Percentiles rank a stretch among this genome's conserved stretches.
Conservation (phyloP, 1,140 invertebrate genomes). For the Pollicipes pollicipes region DNA sequence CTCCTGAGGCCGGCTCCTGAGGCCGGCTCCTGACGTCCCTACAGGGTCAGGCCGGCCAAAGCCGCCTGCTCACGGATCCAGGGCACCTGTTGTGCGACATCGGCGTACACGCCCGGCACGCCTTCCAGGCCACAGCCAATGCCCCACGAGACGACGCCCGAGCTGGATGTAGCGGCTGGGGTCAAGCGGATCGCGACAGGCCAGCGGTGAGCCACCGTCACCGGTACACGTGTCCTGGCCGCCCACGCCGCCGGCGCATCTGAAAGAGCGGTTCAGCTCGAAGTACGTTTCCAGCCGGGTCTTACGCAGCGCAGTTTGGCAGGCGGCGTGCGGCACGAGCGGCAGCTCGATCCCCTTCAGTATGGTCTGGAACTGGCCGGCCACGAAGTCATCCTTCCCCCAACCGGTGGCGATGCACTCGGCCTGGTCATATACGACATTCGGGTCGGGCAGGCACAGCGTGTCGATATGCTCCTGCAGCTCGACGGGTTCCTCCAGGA, state of each 20-base stretch:
- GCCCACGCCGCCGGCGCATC: neutral
- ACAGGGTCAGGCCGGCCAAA: too few species aligned
- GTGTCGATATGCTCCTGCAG: too few species aligned
- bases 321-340: neutral
- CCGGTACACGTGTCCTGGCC: neutral
- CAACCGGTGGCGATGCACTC: too few species aligned
- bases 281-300: neutral
- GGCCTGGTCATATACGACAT: too few species aligned
- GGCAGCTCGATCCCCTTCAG: neutral
- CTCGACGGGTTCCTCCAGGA: too few species aligned
- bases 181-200: neutral
- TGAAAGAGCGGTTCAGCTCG: neutral
- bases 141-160: neutral
- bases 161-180: neutral
- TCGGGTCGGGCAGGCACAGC: too few species aligned
- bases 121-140: neutral
- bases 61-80: conserved; percentile 3
- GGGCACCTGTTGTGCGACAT: neutral
- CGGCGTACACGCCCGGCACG: neutral
- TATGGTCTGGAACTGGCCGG: neutral
- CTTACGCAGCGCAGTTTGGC: neutral
- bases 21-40: too few species aligned
- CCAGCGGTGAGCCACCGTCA: neutral
- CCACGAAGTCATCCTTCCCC: too few species aligned
- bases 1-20: too few species aligned